phyloP scores from a whole-genome alignment of 1,140 invertebrate genomes.

The Marisa cornuarietis region DNA sequence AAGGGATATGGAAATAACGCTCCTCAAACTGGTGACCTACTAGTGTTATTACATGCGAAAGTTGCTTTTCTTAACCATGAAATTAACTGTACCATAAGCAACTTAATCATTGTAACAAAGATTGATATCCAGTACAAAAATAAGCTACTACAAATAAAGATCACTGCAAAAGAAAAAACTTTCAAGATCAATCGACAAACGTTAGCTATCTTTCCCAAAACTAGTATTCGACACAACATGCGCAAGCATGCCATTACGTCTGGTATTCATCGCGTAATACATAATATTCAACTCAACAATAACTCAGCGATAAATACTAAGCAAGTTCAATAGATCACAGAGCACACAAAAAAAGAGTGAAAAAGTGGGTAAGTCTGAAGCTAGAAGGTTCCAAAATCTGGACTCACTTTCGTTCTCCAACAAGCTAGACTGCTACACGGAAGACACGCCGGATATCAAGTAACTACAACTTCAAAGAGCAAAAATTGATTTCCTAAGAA shows the following conservation, averaged over 20 bases:
- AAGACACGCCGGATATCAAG: conserved; percentile 25
- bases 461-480: not conserved
- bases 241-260: conserved; percentile 14
- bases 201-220: too few species aligned
- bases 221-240: not conserved
- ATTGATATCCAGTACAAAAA: too few species aligned
- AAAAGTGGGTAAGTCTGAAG: not conserved
- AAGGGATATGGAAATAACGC: too few species aligned
- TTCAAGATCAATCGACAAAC: too few species aligned
- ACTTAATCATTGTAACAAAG: too few species aligned
- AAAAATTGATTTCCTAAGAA: not conserved
- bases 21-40: too few species aligned
- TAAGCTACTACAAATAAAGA: too few species aligned
- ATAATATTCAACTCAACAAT: not conserved
- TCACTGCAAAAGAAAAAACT: too few species aligned
- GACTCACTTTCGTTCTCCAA: conserved; percentile 5
- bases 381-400: not conserved
- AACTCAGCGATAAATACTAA: not conserved
- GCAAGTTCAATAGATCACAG: not conserved
- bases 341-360: not conserved
- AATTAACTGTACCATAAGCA: too few species aligned
- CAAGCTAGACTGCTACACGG: conserved; percentile 23
- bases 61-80: too few species aligned
- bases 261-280: not conserved
- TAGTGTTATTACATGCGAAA: too few species aligned